Conservation (phyloP, 2,888 invertebrate species). For the Lordiphosa andalusiaca region DNA sequence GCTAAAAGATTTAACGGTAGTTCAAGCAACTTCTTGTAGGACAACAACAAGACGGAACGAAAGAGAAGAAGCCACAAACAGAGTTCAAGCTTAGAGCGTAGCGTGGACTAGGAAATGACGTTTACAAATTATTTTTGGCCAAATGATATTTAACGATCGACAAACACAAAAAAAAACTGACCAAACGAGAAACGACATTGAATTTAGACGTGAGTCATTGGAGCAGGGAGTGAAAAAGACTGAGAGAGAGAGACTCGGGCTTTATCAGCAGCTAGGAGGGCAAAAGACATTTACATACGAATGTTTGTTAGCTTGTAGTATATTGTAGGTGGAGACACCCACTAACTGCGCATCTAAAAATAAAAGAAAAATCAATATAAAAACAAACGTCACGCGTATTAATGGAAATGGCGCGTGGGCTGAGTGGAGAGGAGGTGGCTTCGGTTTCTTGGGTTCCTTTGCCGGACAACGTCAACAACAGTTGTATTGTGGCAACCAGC, state of each 20-base stretch:
- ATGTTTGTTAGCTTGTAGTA: constrained; percentile 9
- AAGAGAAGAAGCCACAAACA: constrained; percentile 41
- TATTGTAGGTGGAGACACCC: constrained; percentile 18
- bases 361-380: constrained; percentile 61
- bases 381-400: constrained; percentile 59
- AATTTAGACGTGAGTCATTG: constrained; percentile 53
- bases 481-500: constrained; percentile 68
- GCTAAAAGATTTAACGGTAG: constrained; percentile 54
- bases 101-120: constrained; percentile 60
- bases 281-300: constrained; percentile 17
- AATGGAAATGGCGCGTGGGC: constrained; percentile 53
- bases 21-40: constrained; percentile 64
- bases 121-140: constrained; percentile 65
- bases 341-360: constrained; percentile 66
- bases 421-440: constrained; percentile 17
- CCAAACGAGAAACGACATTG: constrained; percentile 56
- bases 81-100: constrained; percentile 36
- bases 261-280: constrained; percentile 55
- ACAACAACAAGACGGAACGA: constrained; percentile 36
- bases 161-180: constrained; percentile 25
- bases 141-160: constrained; percentile 58
- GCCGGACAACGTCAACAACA: constrained; percentile 60
- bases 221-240: constrained; percentile 18
- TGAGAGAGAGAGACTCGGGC: constrained; percentile 24
- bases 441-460: constrained; percentile 10